Evolutionary conservation across 2,797 vertebrate genomes (phyloP).

Genomic region (Anisognathus igniventris): DNA sequence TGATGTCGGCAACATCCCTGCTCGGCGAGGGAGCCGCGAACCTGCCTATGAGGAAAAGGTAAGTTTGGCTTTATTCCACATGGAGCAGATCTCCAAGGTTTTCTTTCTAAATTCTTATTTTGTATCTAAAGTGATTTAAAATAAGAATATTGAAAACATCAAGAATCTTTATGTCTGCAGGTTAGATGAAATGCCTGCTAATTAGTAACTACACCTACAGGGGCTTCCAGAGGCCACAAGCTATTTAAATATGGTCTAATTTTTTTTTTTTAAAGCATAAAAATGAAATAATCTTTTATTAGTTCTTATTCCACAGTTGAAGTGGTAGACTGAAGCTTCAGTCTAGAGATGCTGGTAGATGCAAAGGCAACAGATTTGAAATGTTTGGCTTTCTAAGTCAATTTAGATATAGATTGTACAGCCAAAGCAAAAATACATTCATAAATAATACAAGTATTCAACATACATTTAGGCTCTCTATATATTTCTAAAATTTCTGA

Average conservation of each 20-base stretch:
- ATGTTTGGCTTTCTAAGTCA: neutral
- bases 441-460: neutral
- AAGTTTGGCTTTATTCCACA: slow-evolving; percentile 80
- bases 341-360: neutral
- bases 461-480: neutral
- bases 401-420: neutral
- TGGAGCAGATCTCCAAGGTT: slow-evolving; percentile 80
- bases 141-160: slow-evolving; percentile 78
- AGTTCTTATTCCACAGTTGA: neutral
- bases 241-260: neutral
- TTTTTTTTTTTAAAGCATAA: neutral
- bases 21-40: slow-evolving; percentile 77
- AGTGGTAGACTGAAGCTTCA: neutral
- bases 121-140: slow-evolving; percentile 75
- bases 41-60: slow-evolving; percentile 83
- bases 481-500: neutral
- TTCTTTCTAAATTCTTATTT: slow-evolving; percentile 77
- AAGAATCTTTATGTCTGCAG: slow-evolving; percentile 70
- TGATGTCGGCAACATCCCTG: slow-evolving; percentile 79
- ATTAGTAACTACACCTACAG: slow-evolving; percentile 61
- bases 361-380: neutral
- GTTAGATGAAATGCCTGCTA: slow-evolving; percentile 81
- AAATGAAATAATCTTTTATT: neutral
- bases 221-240: slow-evolving; percentile 69
- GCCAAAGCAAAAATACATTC: neutral